These are phyloP conservation scores for Endotricha flammealis DNA, from an alignment of 2,888 invertebrate species.

Conservation along the genomic window DNA sequence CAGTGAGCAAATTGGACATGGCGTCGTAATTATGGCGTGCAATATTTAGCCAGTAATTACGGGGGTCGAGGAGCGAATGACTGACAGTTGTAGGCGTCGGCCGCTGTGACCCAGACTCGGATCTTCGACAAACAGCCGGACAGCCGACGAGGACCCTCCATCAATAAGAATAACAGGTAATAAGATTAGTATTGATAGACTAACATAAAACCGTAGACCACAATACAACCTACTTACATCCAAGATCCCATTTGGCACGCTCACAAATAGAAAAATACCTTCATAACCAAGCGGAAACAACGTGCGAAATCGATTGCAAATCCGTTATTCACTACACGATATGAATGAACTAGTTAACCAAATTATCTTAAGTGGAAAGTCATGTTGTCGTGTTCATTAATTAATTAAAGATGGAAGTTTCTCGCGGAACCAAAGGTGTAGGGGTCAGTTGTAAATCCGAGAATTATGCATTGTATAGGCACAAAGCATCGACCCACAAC, in stretches of 20 bases:
- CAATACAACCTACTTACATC: constrained; percentile 66
- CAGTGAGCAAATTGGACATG: constrained; percentile 58
- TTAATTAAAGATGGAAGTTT: constrained; percentile 16
- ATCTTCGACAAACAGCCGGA: constrained; percentile 18
- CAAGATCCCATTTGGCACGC: constrained; percentile 34
- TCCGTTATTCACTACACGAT: constrained; percentile 49
- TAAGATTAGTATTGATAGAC: constrained; percentile 40
- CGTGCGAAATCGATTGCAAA: constrained; percentile 58
- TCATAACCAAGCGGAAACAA: constrained; percentile 49
- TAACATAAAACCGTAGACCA: constrained; percentile 35
- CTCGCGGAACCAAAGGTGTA: neutral
- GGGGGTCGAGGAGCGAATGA: constrained; percentile 39
- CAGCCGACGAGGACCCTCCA: constrained; percentile 32
- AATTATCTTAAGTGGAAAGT: constrained; percentile 18
- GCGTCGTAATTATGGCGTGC: constrained; percentile 56
- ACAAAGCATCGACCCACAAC: neutral
- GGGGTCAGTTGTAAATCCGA: neutral
- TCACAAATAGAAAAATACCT: constrained; percentile 52
- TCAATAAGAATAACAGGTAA: too few species aligned
- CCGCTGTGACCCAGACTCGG: constrained; percentile 30
- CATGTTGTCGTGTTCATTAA: constrained; percentile 18
- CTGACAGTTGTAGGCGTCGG: constrained; percentile 35
- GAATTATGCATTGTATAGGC: too few species aligned
- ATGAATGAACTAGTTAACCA: constrained; percentile 17
- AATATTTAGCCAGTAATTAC: constrained; percentile 57